Evolutionary conservation across 2,113 vertebrate species (phyloP).

Genomic region (Alethe diademata): DNA sequence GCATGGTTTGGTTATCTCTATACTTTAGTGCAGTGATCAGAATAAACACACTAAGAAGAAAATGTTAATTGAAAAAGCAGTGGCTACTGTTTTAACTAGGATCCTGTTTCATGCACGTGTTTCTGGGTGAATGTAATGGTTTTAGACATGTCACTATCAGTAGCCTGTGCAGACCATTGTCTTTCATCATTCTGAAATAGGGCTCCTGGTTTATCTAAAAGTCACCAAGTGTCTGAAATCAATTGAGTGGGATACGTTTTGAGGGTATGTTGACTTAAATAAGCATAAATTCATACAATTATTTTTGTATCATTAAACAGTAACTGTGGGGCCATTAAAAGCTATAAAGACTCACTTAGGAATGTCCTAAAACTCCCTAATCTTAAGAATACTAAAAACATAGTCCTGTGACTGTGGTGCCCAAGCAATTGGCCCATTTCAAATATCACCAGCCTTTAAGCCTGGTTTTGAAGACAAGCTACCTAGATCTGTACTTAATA

Average conservation of each 20-base stretch:
- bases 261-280: not conserved
- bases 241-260: not conserved
- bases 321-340: not conserved
- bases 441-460: not conserved
- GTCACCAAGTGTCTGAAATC: not conserved
- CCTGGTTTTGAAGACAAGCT: not conserved
- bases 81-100: not conserved
- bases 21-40: not conserved
- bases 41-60: not conserved
- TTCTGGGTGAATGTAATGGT: not conserved
- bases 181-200: not conserved
- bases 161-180: not conserved
- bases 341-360: not conserved
- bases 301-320: not conserved
- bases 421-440: not conserved
- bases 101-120: not conserved
- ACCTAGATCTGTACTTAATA: not conserved
- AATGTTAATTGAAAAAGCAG: not conserved
- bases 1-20: not conserved
- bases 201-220: not conserved
- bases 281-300: not conserved
- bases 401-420: not conserved
- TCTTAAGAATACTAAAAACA: not conserved
- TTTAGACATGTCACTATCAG: not conserved
- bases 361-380: not conserved